Evolutionary conservation across 2,113 vertebrate species (phyloP).

Genomic region (Anseranas semipalmata): DNA sequence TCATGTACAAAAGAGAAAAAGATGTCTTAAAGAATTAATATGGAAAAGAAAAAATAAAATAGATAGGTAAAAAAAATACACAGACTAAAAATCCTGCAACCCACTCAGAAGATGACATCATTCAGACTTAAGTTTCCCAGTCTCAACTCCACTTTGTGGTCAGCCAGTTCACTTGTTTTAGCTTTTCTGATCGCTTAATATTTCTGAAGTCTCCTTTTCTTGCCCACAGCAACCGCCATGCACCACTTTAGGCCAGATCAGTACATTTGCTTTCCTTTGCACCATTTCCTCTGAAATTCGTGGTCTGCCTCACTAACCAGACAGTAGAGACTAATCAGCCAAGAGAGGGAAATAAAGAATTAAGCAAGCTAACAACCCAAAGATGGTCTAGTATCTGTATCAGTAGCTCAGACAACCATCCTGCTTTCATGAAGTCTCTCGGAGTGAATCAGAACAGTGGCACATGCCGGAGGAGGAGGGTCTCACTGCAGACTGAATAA

Average conservation of each 20-base stretch:
- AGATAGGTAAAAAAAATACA: neutral
- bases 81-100: neutral
- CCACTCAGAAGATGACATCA: neutral
- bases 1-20: neutral
- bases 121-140: neutral
- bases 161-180: neutral
- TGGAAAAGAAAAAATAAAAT: neutral
- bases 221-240: rapidly evolving
- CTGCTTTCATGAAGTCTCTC: neutral
- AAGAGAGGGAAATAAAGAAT: neutral
- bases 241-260: neutral
- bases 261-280: neutral
- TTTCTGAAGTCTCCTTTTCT: neutral
- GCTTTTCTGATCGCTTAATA: neutral
- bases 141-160: neutral
- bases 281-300: neutral
- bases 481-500: neutral
- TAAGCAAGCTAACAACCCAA: neutral
- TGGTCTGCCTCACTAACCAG: neutral
- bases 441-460: neutral
- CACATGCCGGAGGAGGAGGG: neutral
- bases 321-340: neutral
- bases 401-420: neutral
- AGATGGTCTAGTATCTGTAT: neutral
- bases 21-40: neutral